Evolutionary conservation across 2,113 vertebrate genomes (phyloP).

Genomic region (Podiceps cristatus): DNA sequence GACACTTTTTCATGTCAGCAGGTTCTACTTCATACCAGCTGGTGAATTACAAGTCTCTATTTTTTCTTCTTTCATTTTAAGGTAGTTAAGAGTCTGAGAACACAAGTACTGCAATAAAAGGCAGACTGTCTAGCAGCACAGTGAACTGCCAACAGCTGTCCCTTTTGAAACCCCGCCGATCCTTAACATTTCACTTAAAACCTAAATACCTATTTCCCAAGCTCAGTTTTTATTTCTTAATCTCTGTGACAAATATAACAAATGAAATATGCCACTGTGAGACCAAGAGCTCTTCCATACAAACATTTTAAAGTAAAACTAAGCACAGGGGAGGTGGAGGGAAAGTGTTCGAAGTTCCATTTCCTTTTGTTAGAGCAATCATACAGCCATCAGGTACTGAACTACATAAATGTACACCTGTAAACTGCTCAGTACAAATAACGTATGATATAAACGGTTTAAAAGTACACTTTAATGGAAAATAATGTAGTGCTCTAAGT

Average conservation of each 20-base stretch:
- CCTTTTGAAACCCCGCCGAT: not conserved
- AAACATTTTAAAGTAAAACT: not conserved
- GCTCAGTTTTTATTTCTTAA: conserved; percentile 54
- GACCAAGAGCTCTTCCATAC: not conserved
- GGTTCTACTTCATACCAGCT: not conserved
- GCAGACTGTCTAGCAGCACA: not conserved
- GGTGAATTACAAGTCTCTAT: conserved; percentile 18
- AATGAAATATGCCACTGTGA: not conserved
- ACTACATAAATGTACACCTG: fast-evolving
- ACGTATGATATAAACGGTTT: fast-evolving
- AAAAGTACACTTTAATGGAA: not conserved
- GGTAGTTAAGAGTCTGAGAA: conserved; percentile 8
- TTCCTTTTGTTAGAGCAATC: not conserved
- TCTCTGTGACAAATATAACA: conserved; percentile 52
- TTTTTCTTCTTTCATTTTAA: conserved; percentile 20
- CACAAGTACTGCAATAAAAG: conserved; percentile 14
- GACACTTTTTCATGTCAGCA: not conserved
- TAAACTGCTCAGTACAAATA: not conserved
- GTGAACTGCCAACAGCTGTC: conserved; percentile 25
- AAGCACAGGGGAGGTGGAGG: fast-evolving
- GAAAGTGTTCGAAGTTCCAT: not conserved
- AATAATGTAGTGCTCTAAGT: not conserved
- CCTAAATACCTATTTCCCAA: conserved; percentile 34
- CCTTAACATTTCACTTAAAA: conserved; percentile 24
- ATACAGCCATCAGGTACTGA: not conserved